These are phyloP conservation scores for Serrognathus titanus DNA, from an alignment of 2,888 invertebrate species.

Conservation along the genomic window DNA sequence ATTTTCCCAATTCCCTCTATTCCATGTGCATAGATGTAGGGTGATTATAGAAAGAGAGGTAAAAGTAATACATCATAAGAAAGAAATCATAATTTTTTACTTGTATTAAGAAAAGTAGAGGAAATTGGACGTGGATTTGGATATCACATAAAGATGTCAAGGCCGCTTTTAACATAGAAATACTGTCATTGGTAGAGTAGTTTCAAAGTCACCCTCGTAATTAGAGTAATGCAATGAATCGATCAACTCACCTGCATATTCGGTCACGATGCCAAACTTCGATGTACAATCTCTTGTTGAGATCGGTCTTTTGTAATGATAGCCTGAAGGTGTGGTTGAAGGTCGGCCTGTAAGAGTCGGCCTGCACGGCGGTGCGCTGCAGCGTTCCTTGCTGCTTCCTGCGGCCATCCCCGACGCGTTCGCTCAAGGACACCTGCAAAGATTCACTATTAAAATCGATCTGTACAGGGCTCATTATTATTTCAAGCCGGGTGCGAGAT, in stretches of 20 bases:
- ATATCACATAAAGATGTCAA: neutral
- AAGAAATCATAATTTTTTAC: too few species aligned
- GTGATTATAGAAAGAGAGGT: too few species aligned
- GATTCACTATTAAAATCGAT: neutral
- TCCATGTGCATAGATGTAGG: too few species aligned
- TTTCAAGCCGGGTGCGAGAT: neutral
- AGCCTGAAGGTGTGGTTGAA: constrained; percentile 77
- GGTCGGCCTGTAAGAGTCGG: constrained; percentile 72
- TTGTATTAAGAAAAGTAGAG: too few species aligned
- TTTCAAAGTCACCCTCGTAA: neutral
- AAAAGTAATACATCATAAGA: too few species aligned
- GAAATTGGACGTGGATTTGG: too few species aligned
- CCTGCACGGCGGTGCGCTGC: constrained; percentile 78
- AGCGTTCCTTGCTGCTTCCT: constrained; percentile 54
- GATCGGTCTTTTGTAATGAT: constrained; percentile 57
- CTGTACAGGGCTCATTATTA: neutral
- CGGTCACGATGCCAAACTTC: constrained; percentile 87
- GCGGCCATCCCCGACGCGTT: constrained; percentile 35
- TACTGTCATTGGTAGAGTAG: neutral
- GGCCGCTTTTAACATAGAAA: neutral
- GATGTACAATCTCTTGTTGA: constrained; percentile 58
- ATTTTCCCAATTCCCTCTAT: too few species aligned
- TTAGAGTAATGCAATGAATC: neutral
- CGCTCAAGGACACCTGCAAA: constrained; percentile 57
- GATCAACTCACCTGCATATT: constrained; percentile 63